These are phyloP conservation scores for Pyrochroa serraticornis DNA, from an alignment of 2,888 invertebrate genomes.

Conservation along the genomic window DNA sequence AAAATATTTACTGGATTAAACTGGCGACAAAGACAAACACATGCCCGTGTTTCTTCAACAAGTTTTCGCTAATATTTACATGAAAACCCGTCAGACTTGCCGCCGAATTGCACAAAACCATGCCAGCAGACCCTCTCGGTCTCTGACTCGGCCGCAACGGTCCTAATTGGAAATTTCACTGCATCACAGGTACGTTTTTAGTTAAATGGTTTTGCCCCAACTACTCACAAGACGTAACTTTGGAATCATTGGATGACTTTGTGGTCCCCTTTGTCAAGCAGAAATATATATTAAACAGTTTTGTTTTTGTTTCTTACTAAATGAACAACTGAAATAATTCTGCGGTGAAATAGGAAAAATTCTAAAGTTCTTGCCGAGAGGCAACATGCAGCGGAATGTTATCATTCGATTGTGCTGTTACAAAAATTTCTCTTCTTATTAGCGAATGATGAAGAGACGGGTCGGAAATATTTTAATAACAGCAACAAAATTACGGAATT, in stretches of 20 bases:
- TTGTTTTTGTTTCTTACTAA: background rate
- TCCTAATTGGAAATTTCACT: background rate
- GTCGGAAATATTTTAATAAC: conserved; percentile 21
- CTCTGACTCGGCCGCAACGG: background rate
- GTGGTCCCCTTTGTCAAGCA: too few relatives aligned
- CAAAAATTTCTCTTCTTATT: conserved; percentile 8
- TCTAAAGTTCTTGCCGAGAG: background rate
- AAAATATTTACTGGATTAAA: conserved; percentile 27
- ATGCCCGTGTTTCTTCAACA: conserved; percentile 13
- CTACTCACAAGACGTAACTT: too few relatives aligned
- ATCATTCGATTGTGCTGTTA: background rate
- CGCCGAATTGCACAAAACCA: background rate
- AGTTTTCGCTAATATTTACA: conserved; percentile 16
- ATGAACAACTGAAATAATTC: background rate
- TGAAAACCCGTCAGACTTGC: background rate
- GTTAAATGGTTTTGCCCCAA: too few relatives aligned
- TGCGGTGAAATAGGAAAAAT: background rate
- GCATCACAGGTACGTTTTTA: too few relatives aligned
- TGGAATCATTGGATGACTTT: too few relatives aligned
- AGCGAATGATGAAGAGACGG: conserved; percentile 13
- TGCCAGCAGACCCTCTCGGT: background rate
- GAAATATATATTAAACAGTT: too few relatives aligned
- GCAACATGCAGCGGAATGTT: background rate
- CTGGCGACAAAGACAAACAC: conserved; percentile 23
- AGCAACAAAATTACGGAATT: conserved; percentile 18